Percentiles rank a stretch among this genome's conserved stretches.
These are phyloP conservation scores for Pseudomyrmex flavicornis DNA, from an alignment of 1,140 invertebrate species.

Conservation along the genomic window DNA sequence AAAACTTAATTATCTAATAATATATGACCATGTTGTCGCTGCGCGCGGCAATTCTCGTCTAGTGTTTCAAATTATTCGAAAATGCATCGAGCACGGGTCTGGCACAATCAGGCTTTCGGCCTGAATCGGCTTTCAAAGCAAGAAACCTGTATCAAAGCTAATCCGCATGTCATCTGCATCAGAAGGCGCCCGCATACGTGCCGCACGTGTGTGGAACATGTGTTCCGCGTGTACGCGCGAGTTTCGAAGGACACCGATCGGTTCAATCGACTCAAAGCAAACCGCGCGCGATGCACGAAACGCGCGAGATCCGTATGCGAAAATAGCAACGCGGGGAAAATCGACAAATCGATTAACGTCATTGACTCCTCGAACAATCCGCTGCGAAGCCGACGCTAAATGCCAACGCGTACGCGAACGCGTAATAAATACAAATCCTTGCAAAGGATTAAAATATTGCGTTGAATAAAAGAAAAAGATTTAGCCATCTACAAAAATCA, in stretches of 20 bases:
- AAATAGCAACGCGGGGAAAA: neutral
- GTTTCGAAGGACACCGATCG: slow-evolving; percentile 18
- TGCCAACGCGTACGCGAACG: no score
- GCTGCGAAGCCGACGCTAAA: no score
- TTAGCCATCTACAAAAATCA: neutral
- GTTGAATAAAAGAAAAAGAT: neutral
- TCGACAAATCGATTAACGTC: neutral
- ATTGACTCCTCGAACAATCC: no score
- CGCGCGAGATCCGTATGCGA: no score
- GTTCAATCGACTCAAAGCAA: slow-evolving; percentile 20
- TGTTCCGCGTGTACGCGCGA: neutral
- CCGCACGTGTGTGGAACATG: slow-evolving; percentile 29
- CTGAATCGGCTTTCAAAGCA: slow-evolving; percentile 75
- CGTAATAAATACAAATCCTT: no score
- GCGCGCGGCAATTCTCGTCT: slow-evolving; percentile 10
- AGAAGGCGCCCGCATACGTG: slow-evolving; percentile 59
- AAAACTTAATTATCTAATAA: neutral
- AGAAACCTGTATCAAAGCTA: slow-evolving; percentile 72
- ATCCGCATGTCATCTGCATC: slow-evolving; percentile 79
- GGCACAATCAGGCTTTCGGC: slow-evolving; percentile 44
- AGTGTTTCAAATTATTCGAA: slow-evolving; percentile 76
- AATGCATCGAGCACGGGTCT: slow-evolving; percentile 67
- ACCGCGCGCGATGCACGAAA: neutral
- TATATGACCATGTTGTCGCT: neutral
- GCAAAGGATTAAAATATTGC: neutral